phyloP scores from a whole-genome alignment of 1,140 invertebrate species.

The Cydia splendana region DNA sequence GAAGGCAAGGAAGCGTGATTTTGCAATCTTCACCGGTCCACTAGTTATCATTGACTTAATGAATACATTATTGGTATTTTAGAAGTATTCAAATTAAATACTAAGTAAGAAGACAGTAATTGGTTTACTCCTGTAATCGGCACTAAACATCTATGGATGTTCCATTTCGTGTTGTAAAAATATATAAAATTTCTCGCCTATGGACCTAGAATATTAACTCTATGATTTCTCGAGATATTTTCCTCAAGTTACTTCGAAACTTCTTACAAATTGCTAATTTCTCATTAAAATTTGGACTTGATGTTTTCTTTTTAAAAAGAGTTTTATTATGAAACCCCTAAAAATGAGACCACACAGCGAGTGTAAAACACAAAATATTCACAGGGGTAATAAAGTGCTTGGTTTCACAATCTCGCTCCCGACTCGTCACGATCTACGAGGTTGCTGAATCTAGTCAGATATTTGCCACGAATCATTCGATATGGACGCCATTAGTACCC shows the following conservation, averaged over 20 bases:
- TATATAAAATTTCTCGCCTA: too few relatives aligned
- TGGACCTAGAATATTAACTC: too few relatives aligned
- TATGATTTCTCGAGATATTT: too few relatives aligned
- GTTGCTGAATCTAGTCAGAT: conserved; percentile 49
- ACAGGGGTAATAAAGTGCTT: conserved; percentile 23
- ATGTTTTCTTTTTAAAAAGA: too few relatives aligned
- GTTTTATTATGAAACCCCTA: too few relatives aligned
- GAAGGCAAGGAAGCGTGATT: conserved; percentile 26
- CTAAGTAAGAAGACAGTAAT: not conserved
- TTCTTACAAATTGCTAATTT: too few relatives aligned
- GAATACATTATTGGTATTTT: not conserved
- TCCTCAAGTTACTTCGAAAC: too few relatives aligned
- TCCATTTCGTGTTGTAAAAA: too few relatives aligned
- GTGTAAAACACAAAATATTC: conserved; percentile 41
- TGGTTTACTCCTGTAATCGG: not conserved
- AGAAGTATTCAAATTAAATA: too few relatives aligned
- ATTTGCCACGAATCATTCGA: conserved; percentile 34
- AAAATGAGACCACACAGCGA: conserved; percentile 40
- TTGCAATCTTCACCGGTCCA: conserved; percentile 8
- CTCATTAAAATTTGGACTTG: too few relatives aligned
- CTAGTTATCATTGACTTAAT: not conserved
- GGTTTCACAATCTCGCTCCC: conserved; percentile 26
- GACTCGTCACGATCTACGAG: conserved; percentile 47
- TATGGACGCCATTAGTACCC: not conserved
- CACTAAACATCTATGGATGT: not conserved